phyloP scores from a whole-genome alignment of 92 coral and sea anemone genomes.

The Actinernus sp. region DNA sequence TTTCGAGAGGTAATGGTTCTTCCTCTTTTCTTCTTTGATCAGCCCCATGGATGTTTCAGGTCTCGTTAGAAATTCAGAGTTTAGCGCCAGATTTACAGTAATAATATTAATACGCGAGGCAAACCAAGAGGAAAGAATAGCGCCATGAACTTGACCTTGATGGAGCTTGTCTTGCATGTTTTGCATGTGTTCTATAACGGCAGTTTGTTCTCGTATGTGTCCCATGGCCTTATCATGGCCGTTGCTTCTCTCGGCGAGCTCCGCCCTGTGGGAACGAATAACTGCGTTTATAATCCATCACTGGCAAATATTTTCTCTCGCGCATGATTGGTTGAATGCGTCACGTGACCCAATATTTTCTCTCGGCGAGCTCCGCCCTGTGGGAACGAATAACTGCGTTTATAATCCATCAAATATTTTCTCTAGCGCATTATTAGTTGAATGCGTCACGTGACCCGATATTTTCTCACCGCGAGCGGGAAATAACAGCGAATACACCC shows the following conservation, averaged over 20 bases:
- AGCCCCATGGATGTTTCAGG: too few species aligned
- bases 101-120: too few species aligned
- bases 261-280: slow-evolving; percentile 19
- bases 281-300: slow-evolving; percentile 24
- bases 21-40: too few species aligned
- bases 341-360: slow-evolving; percentile 18
- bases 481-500: too few species aligned
- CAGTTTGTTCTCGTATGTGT: slow-evolving; percentile 44
- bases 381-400: not conserved
- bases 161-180: slow-evolving; percentile 34
- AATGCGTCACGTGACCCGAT: slow-evolving; percentile 19
- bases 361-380: slow-evolving; percentile 30
- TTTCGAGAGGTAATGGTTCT: too few species aligned
- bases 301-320: slow-evolving; percentile 47
- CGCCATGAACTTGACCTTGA: not conserved
- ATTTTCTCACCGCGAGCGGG: slow-evolving; percentile 13
- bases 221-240: slow-evolving; percentile 26
- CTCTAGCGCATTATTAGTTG: slow-evolving; percentile 45
- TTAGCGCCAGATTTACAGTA: too few species aligned
- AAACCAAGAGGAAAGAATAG: too few species aligned
- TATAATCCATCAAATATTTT: slow-evolving; percentile 40
- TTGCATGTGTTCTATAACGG: slow-evolving; percentile 46
- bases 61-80: too few species aligned
- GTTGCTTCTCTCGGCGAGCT: slow-evolving; percentile 12
- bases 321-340: slow-evolving; percentile 32